Percentiles rank a stretch among this genome's conserved stretches.
Conservation (phyloP, 1,140 invertebrate genomes). For the Cotesia typhae region DNA sequence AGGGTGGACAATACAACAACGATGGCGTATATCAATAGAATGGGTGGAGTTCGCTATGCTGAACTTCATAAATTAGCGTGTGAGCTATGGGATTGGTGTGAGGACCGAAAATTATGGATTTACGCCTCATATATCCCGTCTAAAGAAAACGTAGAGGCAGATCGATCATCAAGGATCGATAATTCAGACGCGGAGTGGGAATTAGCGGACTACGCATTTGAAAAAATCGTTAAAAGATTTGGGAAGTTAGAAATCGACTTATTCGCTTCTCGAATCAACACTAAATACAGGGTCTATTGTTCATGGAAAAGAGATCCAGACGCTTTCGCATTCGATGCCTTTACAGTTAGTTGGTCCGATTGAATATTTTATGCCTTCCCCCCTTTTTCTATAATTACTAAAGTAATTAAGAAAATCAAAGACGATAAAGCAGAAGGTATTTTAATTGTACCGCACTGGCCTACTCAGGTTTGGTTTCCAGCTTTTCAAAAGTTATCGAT, state of each 20-base stretch:
- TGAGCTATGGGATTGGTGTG: constrained; percentile 49
- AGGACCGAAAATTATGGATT: constrained; percentile 40
- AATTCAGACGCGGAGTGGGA: constrained; percentile 35
- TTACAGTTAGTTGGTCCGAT: not conserved
- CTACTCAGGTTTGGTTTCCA: constrained; percentile 47
- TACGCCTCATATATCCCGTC: constrained; percentile 36
- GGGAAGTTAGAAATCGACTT: not conserved
- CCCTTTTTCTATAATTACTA: not conserved
- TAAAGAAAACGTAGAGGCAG: constrained; percentile 42
- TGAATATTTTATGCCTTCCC: constrained; percentile 1
- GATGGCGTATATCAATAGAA: too few relatives aligned
- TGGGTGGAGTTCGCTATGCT: too few relatives aligned
- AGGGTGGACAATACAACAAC: too few relatives aligned
- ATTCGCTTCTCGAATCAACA: constrained; percentile 2
- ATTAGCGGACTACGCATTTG: not conserved
- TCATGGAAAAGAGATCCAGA: constrained; percentile 1
- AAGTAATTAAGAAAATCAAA: not conserved
- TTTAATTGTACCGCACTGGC: constrained; percentile 50
- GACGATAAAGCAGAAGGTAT: constrained; percentile 41
- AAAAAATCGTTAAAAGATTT: constrained; percentile 3
- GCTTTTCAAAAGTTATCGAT: constrained; percentile 28
- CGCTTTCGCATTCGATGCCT: not conserved
- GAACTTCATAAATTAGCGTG: constrained; percentile 44
- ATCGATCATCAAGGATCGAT: constrained; percentile 40
- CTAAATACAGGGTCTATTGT: not conserved